These are phyloP conservation scores for Agrilus cyanescens DNA, from an alignment of 2,888 invertebrate species.

Conservation along the genomic window DNA sequence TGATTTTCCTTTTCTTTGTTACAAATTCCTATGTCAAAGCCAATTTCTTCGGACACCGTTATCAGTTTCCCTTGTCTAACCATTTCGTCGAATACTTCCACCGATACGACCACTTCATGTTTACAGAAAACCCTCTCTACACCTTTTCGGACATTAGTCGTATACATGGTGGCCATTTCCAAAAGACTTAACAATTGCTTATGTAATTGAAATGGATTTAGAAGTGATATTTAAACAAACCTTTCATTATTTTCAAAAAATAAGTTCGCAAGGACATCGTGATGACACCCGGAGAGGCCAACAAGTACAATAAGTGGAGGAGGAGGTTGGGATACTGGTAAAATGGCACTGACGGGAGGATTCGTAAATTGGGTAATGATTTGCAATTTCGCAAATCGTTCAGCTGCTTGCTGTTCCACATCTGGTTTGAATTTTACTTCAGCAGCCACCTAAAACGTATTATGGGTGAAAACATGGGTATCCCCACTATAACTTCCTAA, in stretches of 20 bases:
- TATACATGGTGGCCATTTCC: background rate
- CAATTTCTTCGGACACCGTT: slow-evolving; percentile 32
- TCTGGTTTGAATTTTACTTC: slow-evolving; percentile 24
- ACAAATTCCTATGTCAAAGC: slow-evolving; percentile 35
- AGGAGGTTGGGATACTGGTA: slow-evolving; percentile 28
- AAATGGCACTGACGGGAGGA: slow-evolving; percentile 27
- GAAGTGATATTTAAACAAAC: slow-evolving; percentile 9
- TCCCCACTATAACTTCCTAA: background rate
- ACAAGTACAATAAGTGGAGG: slow-evolving; percentile 34
- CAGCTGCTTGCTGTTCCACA: slow-evolving; percentile 22
- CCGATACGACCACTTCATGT: slow-evolving; percentile 15
- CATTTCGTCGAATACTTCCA: slow-evolving; percentile 31
- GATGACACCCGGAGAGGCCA: slow-evolving; percentile 32
- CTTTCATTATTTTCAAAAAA: slow-evolving; percentile 20
- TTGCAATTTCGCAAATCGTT: slow-evolving; percentile 25
- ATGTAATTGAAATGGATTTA: too few relatives aligned
- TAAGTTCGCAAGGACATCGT: slow-evolving; percentile 23
- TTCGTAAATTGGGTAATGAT: slow-evolving; percentile 28
- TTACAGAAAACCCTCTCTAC: too few relatives aligned
- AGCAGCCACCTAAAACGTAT: slow-evolving; percentile 23
- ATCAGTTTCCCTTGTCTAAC: slow-evolving; percentile 32
- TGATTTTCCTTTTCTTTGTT: slow-evolving; percentile 11
- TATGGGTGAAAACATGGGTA: background rate
- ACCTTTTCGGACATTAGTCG: too few relatives aligned
- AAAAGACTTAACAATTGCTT: slow-evolving; percentile 1